These are phyloP conservation scores for Alloscopus bannaensis DNA, from an alignment of 2,888 invertebrate species.

Conservation along the genomic window DNA sequence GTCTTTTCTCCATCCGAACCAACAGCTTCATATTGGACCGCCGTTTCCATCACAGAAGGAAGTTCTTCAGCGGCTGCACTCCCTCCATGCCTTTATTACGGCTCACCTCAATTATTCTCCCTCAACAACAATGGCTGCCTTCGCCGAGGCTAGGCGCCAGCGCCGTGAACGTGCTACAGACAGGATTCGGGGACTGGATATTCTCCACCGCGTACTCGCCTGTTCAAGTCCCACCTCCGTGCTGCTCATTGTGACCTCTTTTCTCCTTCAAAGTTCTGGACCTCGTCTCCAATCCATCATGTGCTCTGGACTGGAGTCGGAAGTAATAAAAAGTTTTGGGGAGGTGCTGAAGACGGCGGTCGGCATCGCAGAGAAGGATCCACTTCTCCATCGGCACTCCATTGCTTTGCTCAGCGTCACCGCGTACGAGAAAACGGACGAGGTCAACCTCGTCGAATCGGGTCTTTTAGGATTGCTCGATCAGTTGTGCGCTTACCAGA, in stretches of 20 bases:
- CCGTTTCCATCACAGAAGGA: slow-evolving; percentile 12
- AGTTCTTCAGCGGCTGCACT: slow-evolving; percentile 19
- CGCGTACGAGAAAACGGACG: slow-evolving; percentile 51
- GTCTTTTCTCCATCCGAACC: background rate
- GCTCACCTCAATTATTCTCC: slow-evolving; percentile 42
- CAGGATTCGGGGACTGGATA: slow-evolving; percentile 45
- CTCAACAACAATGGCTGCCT: slow-evolving; percentile 19
- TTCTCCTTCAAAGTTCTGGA: slow-evolving; percentile 34
- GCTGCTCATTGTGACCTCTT: slow-evolving; percentile 29
- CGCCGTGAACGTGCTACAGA: slow-evolving; percentile 37
- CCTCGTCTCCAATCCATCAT: slow-evolving; percentile 32
- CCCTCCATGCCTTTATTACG: slow-evolving; percentile 41
- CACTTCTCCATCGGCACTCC: slow-evolving; percentile 43
- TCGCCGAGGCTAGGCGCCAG: slow-evolving; percentile 27
- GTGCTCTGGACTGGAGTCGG: slow-evolving; percentile 49
- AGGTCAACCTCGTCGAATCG: slow-evolving; percentile 74
- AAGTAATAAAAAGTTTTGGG: slow-evolving; percentile 43
- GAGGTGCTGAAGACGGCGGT: slow-evolving; percentile 53
- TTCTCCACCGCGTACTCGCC: slow-evolving; percentile 48
- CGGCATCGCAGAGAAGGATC: slow-evolving; percentile 46
- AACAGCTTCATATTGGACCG: too few species aligned
- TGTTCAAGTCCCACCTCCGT: slow-evolving; percentile 43
- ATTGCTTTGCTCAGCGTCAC: slow-evolving; percentile 57
- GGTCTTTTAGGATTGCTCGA: slow-evolving; percentile 75
- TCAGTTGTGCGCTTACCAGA: slow-evolving; percentile 74